Base-by-base conservation (phyloP, 2,113 vertebrate species). In the Tachuris rubrigastra region DNA sequence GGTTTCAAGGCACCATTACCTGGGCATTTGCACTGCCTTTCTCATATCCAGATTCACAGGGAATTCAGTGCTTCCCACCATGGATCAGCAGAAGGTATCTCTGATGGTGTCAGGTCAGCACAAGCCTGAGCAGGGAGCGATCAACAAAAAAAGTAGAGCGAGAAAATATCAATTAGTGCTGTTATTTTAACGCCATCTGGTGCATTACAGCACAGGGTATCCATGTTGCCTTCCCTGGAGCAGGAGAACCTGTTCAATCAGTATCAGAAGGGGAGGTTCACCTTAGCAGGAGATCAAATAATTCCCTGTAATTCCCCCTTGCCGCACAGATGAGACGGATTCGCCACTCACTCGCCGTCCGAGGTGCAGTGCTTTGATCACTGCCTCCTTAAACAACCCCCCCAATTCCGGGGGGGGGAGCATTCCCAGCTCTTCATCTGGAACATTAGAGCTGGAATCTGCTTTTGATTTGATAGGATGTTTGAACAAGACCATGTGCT, bases 291-390 rank as follows among this genome's bases (percentile, higher is more conserved):
- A 93, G 18, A 6, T 84, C 90, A 85, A 72, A 94, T 58, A 65
- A 88, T 91, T 90, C 82, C 86, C 75, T 24, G 0, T 13, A 65
- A 75, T 86, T 47, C 59, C 59, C 81, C 47, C 65, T 88, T 24
- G 56, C 60, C 86, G 72, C 73, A 80, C 83, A 84, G 88, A 80
- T 74, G 56, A 94, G 85, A 89, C 65, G 65, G 75, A 92, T 90
- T 60, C 30, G 2, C 31, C 90, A 93, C 80, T 92, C 87, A 93
- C 15, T 71, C 23, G 8, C 6, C 28, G 73, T 30, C 75, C 15
- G 76, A 91, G 90, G 85, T 56, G 83, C 88, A 50, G 56, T 13
- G 76, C 88, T 97, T 96, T 97, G 95, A 96, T 95, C 95, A 90
- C 60, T 65, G 60, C 10, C 83, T 30, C 76, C 85, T 66, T 68